Base-by-base conservation (phyloP, 2,888 invertebrate genomes). In the Trissolcus japonicus region DNA sequence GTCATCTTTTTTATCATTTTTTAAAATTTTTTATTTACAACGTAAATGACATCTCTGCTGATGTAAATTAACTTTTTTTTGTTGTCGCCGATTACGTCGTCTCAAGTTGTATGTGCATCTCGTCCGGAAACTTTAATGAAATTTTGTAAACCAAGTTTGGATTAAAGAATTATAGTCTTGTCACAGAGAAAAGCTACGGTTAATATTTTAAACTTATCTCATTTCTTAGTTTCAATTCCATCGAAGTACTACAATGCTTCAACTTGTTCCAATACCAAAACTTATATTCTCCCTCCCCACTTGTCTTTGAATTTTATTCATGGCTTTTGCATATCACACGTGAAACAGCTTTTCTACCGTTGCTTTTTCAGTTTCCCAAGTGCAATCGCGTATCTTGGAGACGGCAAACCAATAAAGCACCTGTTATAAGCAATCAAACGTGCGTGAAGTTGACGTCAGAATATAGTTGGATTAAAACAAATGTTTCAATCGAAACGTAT, bases 191-290 rank as follows among this genome's bases (percentile, higher is more conserved):
- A 16, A 46, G 16, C 21, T 35, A 35, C 11, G 21, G 48, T 50
- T 69, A 55, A 69, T 69, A 55, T 69, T 69, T 69, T 61, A 61
- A 69, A 55, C 55, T 69, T 69, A 69, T 62, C 69, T 62, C 61
- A 62, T 69, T 69, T 62, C 56, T 41, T 51, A 56, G 50, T 69
- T 56, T 56, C 59, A 43, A 61, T 55, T 54, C 17, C 21, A 56
- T 69, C 61, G 55, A 62, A 50, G 35, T 35, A 35, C 50, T 40
- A 57, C 35, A 7, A 6, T 25, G 35, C 7, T 41, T 35, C 9
- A 25, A 50, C 14, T 68, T 68, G 54, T 46, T 11, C 7, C 25
- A 59, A 67, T 35, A 35, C 60, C 41, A 41, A 68, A 60, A 51
- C 62, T 62, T 69, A 53, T 56, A 17, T 35, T 11, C 35, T 54